Base-by-base conservation (phyloP, 2,113 vertebrate genomes). In the Sander lucioperca region DNA sequence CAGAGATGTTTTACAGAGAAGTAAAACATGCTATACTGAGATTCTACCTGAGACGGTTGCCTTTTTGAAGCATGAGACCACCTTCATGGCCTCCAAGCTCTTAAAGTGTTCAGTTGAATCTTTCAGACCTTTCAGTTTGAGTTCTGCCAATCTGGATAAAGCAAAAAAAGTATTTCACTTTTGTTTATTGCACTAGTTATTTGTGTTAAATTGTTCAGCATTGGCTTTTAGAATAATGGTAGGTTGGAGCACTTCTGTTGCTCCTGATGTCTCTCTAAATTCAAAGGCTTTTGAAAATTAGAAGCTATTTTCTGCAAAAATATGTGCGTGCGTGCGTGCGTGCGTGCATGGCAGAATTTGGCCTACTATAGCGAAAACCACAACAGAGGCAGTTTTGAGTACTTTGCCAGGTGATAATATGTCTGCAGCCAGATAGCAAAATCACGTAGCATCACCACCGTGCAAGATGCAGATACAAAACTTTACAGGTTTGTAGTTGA, bases 51-150 rank as follows among this genome's bases (percentile, higher is more conserved):
- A 47, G 0, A 67, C 2, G 0, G 77, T 30, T 5, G 79, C 59
- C 33, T 71, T 67, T 58, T 79, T 76, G 50, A 79, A 79, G 76
- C 79, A 90, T 71, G 86, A 85, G 12, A 87, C 21, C 6, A 9
- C 36, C n/a, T 74, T 81, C 36, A 91, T 75, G 30, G 27, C 65
- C 3, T 88, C 71, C 10, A 88, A 57, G 48, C 66, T 83, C 66
- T 82, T 57, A 86, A 88, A 90, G 1, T 36, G 65, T 53, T 81
- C 65, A 5, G 36, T 51, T 19, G 50, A 59, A 48, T 68, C 3
- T 6, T 6, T 50, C 30, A 86, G 23, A 19, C 67, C 51, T n/a
- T 76, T 90, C 12, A 77, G 39, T 33, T 48, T 21, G 16, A 86
- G 70, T 39, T 87, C 86, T 39, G 23, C 43, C 5, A 1, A 5